phyloP scores from a whole-genome alignment of 2,797 vertebrate species.

The Loris lydekkerianus region DNA sequence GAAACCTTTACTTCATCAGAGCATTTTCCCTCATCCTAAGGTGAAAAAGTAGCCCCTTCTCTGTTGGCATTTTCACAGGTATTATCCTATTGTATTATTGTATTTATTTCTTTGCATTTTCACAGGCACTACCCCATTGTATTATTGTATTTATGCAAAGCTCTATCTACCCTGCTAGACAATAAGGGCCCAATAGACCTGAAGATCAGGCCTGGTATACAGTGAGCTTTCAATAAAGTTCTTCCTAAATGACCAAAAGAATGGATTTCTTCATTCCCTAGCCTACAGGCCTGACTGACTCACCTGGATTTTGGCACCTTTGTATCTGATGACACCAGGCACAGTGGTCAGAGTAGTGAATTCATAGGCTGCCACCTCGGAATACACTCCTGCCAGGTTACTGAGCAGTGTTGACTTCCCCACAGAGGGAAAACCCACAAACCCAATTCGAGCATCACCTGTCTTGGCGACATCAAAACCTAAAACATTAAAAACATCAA shows the following conservation, averaged over 20 bases:
- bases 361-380: conserved; percentile 98
- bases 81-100: background rate
- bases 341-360: conserved; percentile 99
- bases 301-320: conserved; percentile 99
- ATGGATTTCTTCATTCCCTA: background rate
- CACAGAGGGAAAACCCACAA: conserved; percentile 83
- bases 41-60: background rate
- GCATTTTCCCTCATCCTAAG: background rate
- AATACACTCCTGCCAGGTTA: conserved; percentile 98
- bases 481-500: conserved; percentile 82
- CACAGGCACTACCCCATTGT: background rate
- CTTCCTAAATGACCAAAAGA: background rate
- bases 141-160: background rate
- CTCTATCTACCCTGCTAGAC: background rate
- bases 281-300: conserved; percentile 37
- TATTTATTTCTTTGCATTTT: background rate
- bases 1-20: conserved; percentile 1
- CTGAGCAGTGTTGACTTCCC: conserved; percentile 91
- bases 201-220: background rate
- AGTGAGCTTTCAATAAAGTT: background rate
- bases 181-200: background rate
- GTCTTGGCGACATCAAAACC: conserved; percentile 99
- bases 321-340: conserved; percentile 98
- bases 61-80: background rate
- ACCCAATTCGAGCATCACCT: conserved; percentile 97